A percentile compares a stretch with the other conserved stretches of the same genome.
phyloP scores from a whole-genome alignment of 2,797 vertebrate genomes.

The Urocyon cinereoargenteus region DNA sequence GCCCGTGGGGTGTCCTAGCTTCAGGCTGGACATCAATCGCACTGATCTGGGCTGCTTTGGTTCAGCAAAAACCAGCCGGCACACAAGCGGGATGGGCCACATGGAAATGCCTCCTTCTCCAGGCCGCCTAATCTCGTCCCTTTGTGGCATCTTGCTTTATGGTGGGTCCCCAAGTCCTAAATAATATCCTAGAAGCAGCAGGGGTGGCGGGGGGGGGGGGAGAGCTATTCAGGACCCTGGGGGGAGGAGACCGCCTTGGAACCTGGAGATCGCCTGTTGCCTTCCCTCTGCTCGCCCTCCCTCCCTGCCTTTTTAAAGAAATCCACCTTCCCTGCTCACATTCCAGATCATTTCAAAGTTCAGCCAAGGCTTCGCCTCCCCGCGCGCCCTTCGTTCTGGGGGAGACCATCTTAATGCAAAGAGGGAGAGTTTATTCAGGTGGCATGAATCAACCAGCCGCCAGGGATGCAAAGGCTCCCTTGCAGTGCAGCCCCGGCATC shows the following conservation, averaged over 20 bases:
- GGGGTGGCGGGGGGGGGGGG: conserved; percentile 35
- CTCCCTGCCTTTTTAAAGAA: neutral
- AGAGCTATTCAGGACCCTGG: conserved; percentile 59
- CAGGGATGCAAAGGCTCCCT: conserved; percentile 81
- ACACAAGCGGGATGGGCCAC: neutral
- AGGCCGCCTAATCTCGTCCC: conserved; percentile 61
- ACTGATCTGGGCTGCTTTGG: conserved; percentile 44
- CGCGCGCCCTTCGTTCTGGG: conserved; percentile 78
- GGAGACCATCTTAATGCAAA: conserved; percentile 86
- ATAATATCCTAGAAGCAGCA: conserved; percentile 70
- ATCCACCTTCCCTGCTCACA: conserved; percentile 52
- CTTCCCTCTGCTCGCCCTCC: neutral
- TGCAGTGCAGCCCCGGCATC: too few species aligned
- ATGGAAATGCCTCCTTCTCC: conserved; percentile 59
- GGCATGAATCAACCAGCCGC: conserved; percentile 91
- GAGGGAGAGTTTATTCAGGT: conserved; percentile 94
- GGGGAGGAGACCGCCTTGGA: neutral
- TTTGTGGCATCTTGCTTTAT: conserved; percentile 56
- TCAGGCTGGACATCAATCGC: neutral
- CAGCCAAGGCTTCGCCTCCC: conserved; percentile 63
- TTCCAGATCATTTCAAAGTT: conserved; percentile 77
- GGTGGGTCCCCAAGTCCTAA: conserved; percentile 70
- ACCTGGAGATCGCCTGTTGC: neutral
- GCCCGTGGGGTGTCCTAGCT: neutral
- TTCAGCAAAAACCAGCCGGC: conserved; percentile 62